Evolutionary conservation across 2,797 vertebrate genomes (phyloP), one percentile per base, ranked within the genome.

Genomic region (Amniataba percoides): DNA sequence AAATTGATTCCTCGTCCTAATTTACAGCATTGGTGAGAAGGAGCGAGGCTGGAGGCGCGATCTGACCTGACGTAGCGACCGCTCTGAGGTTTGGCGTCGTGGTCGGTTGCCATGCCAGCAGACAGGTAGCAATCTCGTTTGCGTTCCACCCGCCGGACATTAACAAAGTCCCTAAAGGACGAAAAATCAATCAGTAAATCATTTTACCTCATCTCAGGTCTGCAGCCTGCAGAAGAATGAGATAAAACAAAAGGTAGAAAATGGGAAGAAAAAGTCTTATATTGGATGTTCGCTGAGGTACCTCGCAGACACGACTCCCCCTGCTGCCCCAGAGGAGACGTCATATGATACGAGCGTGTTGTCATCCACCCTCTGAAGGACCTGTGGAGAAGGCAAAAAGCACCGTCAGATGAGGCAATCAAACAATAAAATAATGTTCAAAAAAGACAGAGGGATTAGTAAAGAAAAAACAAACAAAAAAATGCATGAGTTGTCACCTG

Each of bases 301-400:
- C 98, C 98, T 97, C 1, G 97, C 96, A 49, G 98, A 98, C 58
- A 99, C 96, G 0, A 98, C 96, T 0, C 98, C 98, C 0, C 97
- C 97, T 0, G 97, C 97, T 0, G 97, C 97, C 59, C 97, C 97
- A 0, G 97, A 93, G 0, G 98, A 97, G 13, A 99, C 96, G 0
- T 99, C 98, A 0, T 99, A 98, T 0, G 98, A 97, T 45, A 99
- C 48, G 1, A 97, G 76, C 0, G 98, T 99, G 95, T 97, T 99
- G 92, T 99, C 98, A 18, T 99, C 98, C 0, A 99, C 87, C 45
- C 97, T 92, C 85, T 99, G 97, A 40, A 99, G 92, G 89, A 99
- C 95, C 98, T 99, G 91, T n/a, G 25, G 67, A 61, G 11, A 65
- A n/a, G 25, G 25, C 21, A 64, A 34, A 40, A 8, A 57, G 10